A percentile compares a stretch with the other conserved stretches of the same genome.
phyloP scores from a whole-genome alignment of 2,888 invertebrate species.

The Hydriomena furcata region DNA sequence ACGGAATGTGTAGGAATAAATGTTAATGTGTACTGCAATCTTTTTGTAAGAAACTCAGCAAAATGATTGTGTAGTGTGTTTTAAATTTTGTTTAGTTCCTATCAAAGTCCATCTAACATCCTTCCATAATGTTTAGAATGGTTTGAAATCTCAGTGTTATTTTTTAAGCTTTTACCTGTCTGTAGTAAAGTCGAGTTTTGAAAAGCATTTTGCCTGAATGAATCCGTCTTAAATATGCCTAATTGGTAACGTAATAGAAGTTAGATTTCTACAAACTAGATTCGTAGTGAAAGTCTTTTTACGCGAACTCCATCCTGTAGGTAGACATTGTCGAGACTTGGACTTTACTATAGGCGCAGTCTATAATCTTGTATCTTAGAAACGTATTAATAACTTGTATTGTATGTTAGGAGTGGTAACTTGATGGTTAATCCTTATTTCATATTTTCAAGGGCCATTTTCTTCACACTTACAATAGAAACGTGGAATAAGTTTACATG shows the following conservation, averaged over 20 bases:
- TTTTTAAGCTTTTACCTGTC: slow-evolving; percentile 44
- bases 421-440: slow-evolving; percentile 27
- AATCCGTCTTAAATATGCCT: slow-evolving; percentile 31
- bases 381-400: slow-evolving; percentile 27
- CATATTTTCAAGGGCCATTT: slow-evolving; percentile 13
- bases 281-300: slow-evolving; percentile 20
- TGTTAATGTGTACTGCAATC: slow-evolving; percentile 31
- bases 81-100: slow-evolving; percentile 46
- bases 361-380: slow-evolving; percentile 28
- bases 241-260: slow-evolving; percentile 24
- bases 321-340: slow-evolving; percentile 21
- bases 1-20: slow-evolving; percentile 32
- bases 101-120: slow-evolving; percentile 54
- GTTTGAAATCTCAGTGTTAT: slow-evolving; percentile 29
- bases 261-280: slow-evolving; percentile 31
- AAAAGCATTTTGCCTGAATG: slow-evolving; percentile 21
- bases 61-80: slow-evolving; percentile 42
- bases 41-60: slow-evolving; percentile 42
- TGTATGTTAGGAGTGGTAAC: slow-evolving; percentile 34
- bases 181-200: slow-evolving; percentile 33
- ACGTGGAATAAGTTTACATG: slow-evolving; percentile 19
- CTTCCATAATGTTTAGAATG: slow-evolving; percentile 45
- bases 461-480: slow-evolving; percentile 18
- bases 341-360: slow-evolving; percentile 17
- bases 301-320: slow-evolving; percentile 32